These are phyloP conservation scores for Agrochola litura DNA, from an alignment of 2,888 invertebrate genomes.

Conservation along the genomic window DNA sequence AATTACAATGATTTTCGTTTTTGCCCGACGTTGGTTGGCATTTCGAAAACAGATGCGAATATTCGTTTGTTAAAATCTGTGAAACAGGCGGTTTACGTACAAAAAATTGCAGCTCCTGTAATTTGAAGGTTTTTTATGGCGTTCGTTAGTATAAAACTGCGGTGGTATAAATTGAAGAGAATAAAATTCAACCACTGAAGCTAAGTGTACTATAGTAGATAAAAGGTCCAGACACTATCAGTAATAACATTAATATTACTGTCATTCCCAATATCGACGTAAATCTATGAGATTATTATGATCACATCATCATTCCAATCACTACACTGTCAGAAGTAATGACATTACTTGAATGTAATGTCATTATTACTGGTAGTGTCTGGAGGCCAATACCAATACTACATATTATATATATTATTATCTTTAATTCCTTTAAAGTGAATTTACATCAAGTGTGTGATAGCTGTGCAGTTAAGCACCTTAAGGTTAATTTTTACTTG, in stretches of 20 bases:
- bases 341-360: too few species aligned
- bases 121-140: constrained; percentile 40
- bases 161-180: constrained; percentile 17
- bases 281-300: too few species aligned
- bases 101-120: constrained; percentile 41
- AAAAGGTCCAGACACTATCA: too few species aligned
- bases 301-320: too few species aligned
- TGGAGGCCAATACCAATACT: too few species aligned
- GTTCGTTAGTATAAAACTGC: constrained; percentile 34
- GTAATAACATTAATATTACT: too few species aligned
- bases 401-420: neutral
- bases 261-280: too few species aligned
- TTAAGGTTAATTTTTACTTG: neutral
- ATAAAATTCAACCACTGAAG: constrained; percentile 5
- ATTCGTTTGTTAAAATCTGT: constrained; percentile 52
- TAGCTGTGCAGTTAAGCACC: neutral
- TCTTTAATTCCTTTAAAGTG: neutral
- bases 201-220: neutral
- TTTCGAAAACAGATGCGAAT: constrained; percentile 53
- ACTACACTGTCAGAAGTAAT: too few species aligned
- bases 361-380: too few species aligned
- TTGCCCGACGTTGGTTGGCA: constrained; percentile 27
- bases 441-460: neutral
- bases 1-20: constrained; percentile 44
- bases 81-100: constrained; percentile 29